Evolutionary conservation across 2,113 vertebrate genomes (phyloP), one percentile per base, ranked within the genome.

Genomic region (Eulemur macaco): DNA sequence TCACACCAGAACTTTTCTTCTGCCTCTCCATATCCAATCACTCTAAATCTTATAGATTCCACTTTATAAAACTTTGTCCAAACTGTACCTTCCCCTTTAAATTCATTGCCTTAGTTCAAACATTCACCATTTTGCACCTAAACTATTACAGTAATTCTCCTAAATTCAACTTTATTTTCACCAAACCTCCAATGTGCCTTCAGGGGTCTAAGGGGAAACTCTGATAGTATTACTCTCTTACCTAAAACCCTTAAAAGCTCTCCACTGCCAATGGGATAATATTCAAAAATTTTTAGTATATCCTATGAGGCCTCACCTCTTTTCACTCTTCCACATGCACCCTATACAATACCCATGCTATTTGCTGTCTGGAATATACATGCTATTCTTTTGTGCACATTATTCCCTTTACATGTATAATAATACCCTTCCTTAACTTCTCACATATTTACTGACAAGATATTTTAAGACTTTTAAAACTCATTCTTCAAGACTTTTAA

Each of bases 361-460:
- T 86, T 56, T 71, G 39, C 74, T 80, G 2, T 73, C 39, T 78
- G 47, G 29, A 83, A 92, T 5, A 92, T 9, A 86, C 5, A 45
- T 29, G 18, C 31, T 68, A 25, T 64, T 74, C 64, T 80, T 89
- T 56, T 73, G 52, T 66, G 39, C 2, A 64, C 3, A 2, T 21
- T 47, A 76, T 81, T 86, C 52, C 27, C 64, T 95, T 95, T 69
- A 86, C 10, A 73, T 31, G 11, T 18, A 86, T 39, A 42, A 21
- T 52, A 96, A 85, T 39, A 13, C 77, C 34, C 29, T 80, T 87
- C 68, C 69, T 68, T 73, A 91, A 66, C 21, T n/a, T 29, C 60
- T 81, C 66, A 95, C 18, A 64, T 14, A 95, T 45, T 73, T 77
- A 87, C 20, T 96, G 47, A 96, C 13, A 96, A 93, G 91, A 86